Evolutionary conservation across 2,113 vertebrate species (phyloP).

Genomic region (Heterotis niloticus): DNA sequence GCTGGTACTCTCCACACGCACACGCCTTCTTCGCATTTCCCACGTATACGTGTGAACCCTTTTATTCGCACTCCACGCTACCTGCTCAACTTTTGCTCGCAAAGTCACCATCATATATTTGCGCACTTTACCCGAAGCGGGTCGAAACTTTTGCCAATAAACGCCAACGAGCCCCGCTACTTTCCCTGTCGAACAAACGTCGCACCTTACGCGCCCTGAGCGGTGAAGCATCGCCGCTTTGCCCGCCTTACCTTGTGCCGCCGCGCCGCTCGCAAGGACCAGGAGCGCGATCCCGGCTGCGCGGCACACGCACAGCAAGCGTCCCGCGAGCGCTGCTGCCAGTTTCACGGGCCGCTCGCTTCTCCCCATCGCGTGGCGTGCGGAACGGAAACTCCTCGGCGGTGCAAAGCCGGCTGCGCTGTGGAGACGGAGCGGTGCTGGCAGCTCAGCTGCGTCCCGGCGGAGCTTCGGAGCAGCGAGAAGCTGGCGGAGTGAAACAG

Average conservation of each 20-base stretch:
- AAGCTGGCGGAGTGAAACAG: constrained; percentile 17
- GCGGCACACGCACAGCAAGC: constrained; percentile 70
- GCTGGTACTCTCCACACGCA: no score
- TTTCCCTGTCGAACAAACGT: no score
- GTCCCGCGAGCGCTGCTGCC: constrained; percentile 69
- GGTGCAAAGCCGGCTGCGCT: constrained; percentile 17
- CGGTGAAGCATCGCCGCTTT: background rate
- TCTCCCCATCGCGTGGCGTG: constrained; percentile 66
- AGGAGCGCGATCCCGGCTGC: constrained; percentile 73
- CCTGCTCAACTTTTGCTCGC: no score
- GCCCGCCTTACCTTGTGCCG: constrained; percentile 77
- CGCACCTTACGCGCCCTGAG: no score
- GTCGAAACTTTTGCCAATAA: no score
- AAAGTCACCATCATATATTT: no score
- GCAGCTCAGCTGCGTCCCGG: background rate
- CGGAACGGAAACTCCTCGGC: constrained; percentile 41
- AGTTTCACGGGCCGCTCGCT: constrained; percentile 74
- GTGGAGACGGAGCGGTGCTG: constrained; percentile 18
- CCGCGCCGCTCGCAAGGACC: constrained; percentile 66
- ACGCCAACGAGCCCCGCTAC: no score
- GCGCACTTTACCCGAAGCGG: no score
- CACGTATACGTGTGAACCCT: no score
- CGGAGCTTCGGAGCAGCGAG: background rate
- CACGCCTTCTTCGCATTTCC: no score
- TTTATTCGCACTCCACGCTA: no score